Base-by-base conservation (phyloP, 1,140 invertebrate genomes). In the Ceratosolen solmsi region DNA sequence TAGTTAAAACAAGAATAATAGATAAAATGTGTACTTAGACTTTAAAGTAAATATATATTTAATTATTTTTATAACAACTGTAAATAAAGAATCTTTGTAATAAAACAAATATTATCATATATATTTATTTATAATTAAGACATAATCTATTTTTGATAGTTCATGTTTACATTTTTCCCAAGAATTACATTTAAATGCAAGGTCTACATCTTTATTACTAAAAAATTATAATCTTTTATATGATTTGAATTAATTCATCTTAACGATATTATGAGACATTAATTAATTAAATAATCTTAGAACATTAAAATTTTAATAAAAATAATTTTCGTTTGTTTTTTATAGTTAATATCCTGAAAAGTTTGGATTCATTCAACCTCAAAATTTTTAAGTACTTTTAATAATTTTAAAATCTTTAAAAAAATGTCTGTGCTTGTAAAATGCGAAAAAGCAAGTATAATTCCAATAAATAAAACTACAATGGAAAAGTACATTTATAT, bases 351-450 rank as follows among this genome's bases (percentile, higher is more conserved):
- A n/a, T 13, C 22, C 36, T 1, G 0, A 33, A 58, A 74, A 15
- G 36, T 33, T 54, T 74, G 1, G 51, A 22, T 11, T 17, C 1
- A 46, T 20, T 56, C 5, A 20, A n/a, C 46, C 36, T 25, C 17
- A 54, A 78, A 78, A 78, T 68, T 79, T 79, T 41, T 58, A 36
- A 22, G n/a, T 51, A 20, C 0, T 68, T 77, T 46, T 38, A 75
- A 27, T 75, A 54, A 58, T 27, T 33, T 33, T 46, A 60, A 70
- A 79, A 71, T 71, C 3, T 17, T 27, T 33, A 11, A 60, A 51
- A 81, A 56, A 49, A 86, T 86, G 85, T 85, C 85, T 17, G 79
- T 86, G 33, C 2, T 71, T 1, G 72, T 85, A 46, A 85, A 63
- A 76, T 84, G 83, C 46, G 75, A 75, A 30, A 76, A 79, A 75